Evolutionary conservation across 1,140 invertebrate genomes (phyloP), one percentile per base, ranked within the genome.

Genomic region (Drosophila nikananu): DNA sequence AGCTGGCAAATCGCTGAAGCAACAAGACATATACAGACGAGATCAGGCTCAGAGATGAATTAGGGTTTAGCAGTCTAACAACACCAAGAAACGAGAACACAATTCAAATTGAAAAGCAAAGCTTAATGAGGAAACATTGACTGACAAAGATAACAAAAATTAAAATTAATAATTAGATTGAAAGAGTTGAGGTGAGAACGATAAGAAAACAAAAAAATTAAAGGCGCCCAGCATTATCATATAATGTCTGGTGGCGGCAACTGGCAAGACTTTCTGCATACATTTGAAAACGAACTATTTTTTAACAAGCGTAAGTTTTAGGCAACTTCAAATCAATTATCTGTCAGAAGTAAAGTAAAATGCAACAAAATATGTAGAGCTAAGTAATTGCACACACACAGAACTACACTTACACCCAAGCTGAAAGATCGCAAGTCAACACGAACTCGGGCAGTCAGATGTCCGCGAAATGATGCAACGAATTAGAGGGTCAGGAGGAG

Each of bases 111-210:
- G 65, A 87, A 83, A 89, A 89, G 84, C 84, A 90, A 89, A 89
- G 84, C 84, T 89, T 89, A 79, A 89, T 84, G 81, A 87, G 66
- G 86, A 79, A 89, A 90, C 82, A 90, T 80, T 80, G 77, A 81
- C 87, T 90, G 86, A 89, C 84, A 83, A 82, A 77, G 67, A 77
- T 71, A 76, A 64, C 15, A 32, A 64, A 58, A 61, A 71, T 19
- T 73, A 61, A 62, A 72, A 86, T 71, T 49, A 65, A 61, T 49
- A 63, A 78, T 67, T 83, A 78, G 75, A 75, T 70, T 21, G 67
- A 79, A 60, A 64, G 60, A 63, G 55, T 61, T 74, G 77, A 70
- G 51, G 64, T 70, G 79, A 71, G 65, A 60, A 62, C 52, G 66
- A 67, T 76, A 62, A 82, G 73, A 49, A 73, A 49, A 67, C 41